These are phyloP conservation scores for Seriola aureovittata DNA, from an alignment of 2,113 vertebrate species.

Conservation along the genomic window DNA sequence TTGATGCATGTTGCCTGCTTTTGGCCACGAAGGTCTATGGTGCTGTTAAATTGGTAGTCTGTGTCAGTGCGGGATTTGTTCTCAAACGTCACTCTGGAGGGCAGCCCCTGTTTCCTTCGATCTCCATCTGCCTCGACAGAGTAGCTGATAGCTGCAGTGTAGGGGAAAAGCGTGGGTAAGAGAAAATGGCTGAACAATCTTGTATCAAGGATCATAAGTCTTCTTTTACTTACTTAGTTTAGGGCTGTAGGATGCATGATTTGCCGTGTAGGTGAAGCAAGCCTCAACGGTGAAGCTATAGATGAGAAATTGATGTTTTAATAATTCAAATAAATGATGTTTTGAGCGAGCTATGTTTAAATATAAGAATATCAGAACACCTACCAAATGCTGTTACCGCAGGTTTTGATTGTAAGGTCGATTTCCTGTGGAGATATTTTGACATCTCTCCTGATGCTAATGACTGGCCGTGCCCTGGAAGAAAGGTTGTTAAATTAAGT, in stretches of 20 bases:
- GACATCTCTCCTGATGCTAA: conserved; percentile 89
- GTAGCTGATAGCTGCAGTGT: conserved; percentile 85
- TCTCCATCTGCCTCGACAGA: conserved; percentile 89
- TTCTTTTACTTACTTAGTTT: conserved; percentile 88
- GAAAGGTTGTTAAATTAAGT: conserved; percentile 36
- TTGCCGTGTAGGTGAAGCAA: conserved; percentile 92
- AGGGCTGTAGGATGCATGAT: conserved; percentile 87
- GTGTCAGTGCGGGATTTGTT: conserved; percentile 73
- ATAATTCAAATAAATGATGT: neutral
- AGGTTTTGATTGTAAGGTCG: conserved; percentile 83
- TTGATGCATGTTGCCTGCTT: conserved; percentile 85
- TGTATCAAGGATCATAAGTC: neutral
- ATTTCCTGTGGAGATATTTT: conserved; percentile 86
- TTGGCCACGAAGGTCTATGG: conserved; percentile 86
- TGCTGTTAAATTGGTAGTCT: conserved; percentile 85
- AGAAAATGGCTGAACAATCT: neutral
- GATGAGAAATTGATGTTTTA: conserved; percentile 42
- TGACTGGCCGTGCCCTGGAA: conserved; percentile 90
- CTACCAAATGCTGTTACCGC: conserved; percentile 90
- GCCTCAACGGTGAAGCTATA: conserved; percentile 89
- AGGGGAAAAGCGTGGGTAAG: conserved; percentile 14
- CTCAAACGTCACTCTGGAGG: conserved; percentile 88
- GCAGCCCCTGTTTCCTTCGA: conserved; percentile 87
- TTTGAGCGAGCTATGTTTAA: conserved; percentile 14
- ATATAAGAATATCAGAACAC: conserved; percentile 27